Percentiles rank a stretch among this genome's conserved stretches.
Conservation (phyloP, 2,888 invertebrate species). For the Tetranychus piercei region DNA sequence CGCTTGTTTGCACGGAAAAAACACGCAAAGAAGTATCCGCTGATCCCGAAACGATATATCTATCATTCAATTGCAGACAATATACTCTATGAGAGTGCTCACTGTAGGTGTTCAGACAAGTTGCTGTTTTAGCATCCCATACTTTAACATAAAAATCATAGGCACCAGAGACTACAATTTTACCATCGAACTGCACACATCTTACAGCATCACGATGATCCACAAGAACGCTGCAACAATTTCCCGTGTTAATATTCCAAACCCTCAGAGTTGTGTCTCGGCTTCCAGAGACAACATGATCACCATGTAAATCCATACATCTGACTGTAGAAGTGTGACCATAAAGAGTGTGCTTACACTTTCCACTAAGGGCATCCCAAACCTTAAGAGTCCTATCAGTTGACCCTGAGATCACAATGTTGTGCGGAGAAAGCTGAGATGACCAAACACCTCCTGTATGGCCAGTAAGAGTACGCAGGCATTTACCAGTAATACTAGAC, state of each 20-base stretch:
- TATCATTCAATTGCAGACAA: conserved; percentile 93
- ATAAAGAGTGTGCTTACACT: conserved; percentile 72
- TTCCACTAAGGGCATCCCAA: conserved; percentile 85
- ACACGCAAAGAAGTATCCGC: conserved; percentile 91
- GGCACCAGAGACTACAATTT: conserved; percentile 85
- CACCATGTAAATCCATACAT: conserved; percentile 86
- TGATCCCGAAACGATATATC: conserved; percentile 91
- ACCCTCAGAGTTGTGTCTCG: conserved; percentile 87
- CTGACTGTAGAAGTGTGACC: conserved; percentile 96
- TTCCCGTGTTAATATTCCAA: conserved; percentile 85
- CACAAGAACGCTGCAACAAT: conserved; percentile 72
- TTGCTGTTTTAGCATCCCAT: conserved; percentile 88
- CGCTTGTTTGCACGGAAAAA: conserved; percentile 88
- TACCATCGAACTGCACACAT: conserved; percentile 95
- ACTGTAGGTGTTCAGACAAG: conserved; percentile 79
- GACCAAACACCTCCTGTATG: conserved; percentile 99
- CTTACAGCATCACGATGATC: conserved; percentile 93
- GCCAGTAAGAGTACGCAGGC: conserved; percentile 75
- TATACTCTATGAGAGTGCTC: conserved; percentile 97
- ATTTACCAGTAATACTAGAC: conserved; percentile 85
- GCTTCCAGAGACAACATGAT: conserved; percentile 90
- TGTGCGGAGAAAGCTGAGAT: conserved; percentile 73
- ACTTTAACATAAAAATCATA: conserved; percentile 97
- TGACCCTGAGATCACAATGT: conserved; percentile 77
- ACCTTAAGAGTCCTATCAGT: conserved; percentile 91